Evolutionary conservation across 2,797 vertebrate genomes (phyloP).

Genomic region (Arnoldichthys spilopterus): DNA sequence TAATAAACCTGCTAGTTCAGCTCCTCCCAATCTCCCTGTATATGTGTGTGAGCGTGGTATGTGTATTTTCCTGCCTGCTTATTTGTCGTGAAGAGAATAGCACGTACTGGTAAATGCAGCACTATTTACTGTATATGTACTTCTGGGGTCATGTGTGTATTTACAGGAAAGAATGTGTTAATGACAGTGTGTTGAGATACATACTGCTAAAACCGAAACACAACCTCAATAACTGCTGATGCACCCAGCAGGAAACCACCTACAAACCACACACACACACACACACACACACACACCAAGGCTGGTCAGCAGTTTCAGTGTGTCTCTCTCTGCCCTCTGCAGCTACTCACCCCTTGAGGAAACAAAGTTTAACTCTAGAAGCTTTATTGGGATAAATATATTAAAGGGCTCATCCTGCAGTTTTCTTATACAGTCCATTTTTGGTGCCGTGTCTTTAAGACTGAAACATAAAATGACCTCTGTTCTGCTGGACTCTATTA

Average conservation of each 20-base stretch:
- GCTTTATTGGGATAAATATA: not conserved
- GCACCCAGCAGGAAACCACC: constrained; percentile 39
- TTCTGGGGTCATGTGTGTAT: not conserved
- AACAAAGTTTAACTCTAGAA: not conserved
- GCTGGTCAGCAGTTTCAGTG: constrained; percentile 9
- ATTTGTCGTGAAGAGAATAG: not conserved
- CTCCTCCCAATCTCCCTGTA: not conserved
- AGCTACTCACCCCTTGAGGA: not conserved
- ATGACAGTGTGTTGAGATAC: constrained; percentile 5
- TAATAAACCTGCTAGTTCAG: constrained; percentile 25
- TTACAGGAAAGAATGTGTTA: not conserved
- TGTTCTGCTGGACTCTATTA: too few species aligned
- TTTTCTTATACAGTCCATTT: too few species aligned
- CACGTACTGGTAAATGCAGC: not conserved
- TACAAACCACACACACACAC: constrained; percentile 10
- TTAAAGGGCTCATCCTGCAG: too few species aligned
- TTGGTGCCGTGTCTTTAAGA: too few species aligned
- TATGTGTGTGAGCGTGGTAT: not conserved
- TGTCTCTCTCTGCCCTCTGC: not conserved
- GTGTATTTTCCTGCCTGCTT: too few species aligned
- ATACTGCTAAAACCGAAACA: constrained; percentile 4
- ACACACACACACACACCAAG: constrained; percentile 6
- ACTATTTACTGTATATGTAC: not conserved
- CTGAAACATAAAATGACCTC: too few species aligned
- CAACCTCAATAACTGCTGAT: constrained; percentile 37